Conservation (phyloP, 2,888 invertebrate species). For the Lasioglossum leucozonium region DNA sequence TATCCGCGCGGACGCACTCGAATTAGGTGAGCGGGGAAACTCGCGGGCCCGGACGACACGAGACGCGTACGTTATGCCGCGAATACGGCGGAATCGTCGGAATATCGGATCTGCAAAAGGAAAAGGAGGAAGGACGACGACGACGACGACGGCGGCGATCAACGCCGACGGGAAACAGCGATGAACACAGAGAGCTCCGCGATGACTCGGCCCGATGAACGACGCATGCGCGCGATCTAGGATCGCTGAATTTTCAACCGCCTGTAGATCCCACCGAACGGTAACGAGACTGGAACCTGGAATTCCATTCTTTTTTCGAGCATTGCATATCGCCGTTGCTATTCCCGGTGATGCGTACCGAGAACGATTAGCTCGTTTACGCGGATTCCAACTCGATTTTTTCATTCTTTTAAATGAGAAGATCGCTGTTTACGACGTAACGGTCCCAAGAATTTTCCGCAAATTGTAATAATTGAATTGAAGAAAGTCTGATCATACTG, state of each 20-base stretch:
- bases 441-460: too few relatives aligned
- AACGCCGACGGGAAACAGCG: slow-evolving; percentile 3
- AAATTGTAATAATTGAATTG: too few relatives aligned
- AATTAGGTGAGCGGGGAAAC: slow-evolving; percentile 29
- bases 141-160: slow-evolving; percentile 23
- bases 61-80: not conserved
- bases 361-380: not conserved
- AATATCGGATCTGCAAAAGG: slow-evolving; percentile 68
- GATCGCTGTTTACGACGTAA: too few relatives aligned
- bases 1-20: not conserved
- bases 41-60: not conserved
- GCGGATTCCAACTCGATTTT: not conserved
- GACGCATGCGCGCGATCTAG: slow-evolving; percentile 67
- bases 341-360: not conserved
- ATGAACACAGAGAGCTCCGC: not conserved
- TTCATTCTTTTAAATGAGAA: not conserved
- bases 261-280: not conserved
- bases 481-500: too few relatives aligned
- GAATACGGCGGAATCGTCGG: slow-evolving; percentile 50
- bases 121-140: slow-evolving; percentile 66
- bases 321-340: not conserved
- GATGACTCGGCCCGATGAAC: slow-evolving; percentile 51
- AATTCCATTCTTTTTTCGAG: not conserved
- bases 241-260: not conserved
- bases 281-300: not conserved